Evolutionary conservation across 2,888 invertebrate species (phyloP).

Genomic region (Biston betularia): DNA sequence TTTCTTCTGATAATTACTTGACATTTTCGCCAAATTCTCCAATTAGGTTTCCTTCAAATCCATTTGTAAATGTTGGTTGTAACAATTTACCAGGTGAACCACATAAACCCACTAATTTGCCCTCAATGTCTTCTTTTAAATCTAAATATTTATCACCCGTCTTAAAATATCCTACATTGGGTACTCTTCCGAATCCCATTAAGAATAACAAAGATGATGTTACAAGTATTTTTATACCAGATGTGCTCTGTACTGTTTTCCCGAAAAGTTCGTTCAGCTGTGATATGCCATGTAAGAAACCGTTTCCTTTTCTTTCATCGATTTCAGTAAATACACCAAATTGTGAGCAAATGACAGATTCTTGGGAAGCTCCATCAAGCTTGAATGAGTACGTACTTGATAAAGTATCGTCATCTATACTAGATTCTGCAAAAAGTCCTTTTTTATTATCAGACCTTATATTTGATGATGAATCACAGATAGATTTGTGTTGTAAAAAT

Average conservation of each 20-base stretch:
- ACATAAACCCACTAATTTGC: neutral
- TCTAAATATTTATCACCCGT: neutral
- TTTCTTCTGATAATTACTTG: neutral
- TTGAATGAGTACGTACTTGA: neutral
- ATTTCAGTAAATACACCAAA: constrained; percentile 6
- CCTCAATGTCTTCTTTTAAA: neutral
- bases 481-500: constrained; percentile 13
- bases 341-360: constrained; percentile 1
- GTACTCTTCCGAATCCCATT: neutral
- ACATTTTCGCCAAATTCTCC: neutral
- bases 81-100: neutral
- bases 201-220: neutral
- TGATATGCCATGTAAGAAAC: neutral
- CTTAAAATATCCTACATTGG: neutral
- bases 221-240: constrained; percentile 6
- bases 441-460: neutral
- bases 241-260: neutral
- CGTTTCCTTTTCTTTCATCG: constrained; percentile 1
- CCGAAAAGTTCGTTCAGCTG: neutral
- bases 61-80: neutral
- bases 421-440: neutral
- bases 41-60: neutral
- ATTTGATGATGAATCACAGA: constrained; percentile 5
- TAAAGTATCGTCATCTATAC: neutral
- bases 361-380: neutral